Evolutionary conservation across 2,797 vertebrate genomes (phyloP).

Genomic region (Glossophaga mutica): DNA sequence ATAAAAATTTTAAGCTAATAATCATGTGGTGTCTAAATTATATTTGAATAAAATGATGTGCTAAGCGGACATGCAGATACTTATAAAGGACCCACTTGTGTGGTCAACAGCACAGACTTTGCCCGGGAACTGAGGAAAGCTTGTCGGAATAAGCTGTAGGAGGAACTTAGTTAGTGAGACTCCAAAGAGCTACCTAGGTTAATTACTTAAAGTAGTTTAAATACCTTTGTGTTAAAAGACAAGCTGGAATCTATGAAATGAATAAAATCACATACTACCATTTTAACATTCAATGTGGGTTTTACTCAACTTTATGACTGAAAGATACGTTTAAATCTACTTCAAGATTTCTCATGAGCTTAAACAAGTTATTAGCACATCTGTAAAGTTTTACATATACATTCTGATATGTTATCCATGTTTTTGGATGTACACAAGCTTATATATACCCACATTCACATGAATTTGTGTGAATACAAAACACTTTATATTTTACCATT

Average conservation of each 20-base stretch:
- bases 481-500: not conserved
- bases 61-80: not conserved
- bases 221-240: not conserved
- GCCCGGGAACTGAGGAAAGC: not conserved
- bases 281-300: not conserved
- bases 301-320: constrained; percentile 12
- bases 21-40: not conserved
- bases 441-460: not conserved
- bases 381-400: not conserved
- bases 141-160: not conserved
- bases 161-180: not conserved
- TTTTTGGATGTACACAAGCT: not conserved
- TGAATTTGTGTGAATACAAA: not conserved
- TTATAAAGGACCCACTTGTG: not conserved
- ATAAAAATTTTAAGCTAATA: not conserved
- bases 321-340: not conserved
- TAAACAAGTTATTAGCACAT: not conserved
- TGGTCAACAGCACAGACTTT: not conserved
- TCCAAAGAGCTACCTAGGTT: not conserved
- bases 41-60: not conserved
- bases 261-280: not conserved
- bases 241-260: not conserved
- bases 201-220: not conserved
- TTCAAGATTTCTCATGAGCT: not conserved
- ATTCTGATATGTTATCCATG: not conserved